phyloP scores from a whole-genome alignment of 92 coral and sea anemone genomes.

The Epizoanthus illoricatus region DNA sequence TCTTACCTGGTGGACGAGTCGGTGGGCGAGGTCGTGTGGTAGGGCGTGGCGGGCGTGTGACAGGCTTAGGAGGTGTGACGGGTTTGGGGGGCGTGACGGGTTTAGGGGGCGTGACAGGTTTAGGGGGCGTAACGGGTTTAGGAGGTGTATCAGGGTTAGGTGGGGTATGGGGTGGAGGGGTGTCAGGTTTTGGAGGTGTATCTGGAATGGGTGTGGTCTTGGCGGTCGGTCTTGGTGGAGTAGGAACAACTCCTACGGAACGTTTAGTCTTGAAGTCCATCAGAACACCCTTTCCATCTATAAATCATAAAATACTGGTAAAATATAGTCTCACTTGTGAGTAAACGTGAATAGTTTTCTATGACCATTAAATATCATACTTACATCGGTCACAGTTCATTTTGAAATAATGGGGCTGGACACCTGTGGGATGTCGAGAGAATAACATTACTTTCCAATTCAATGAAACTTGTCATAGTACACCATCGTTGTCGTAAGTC shows the following conservation, averaged over 20 bases:
- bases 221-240: slow-evolving; percentile 44
- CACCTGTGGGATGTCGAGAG: slow-evolving; percentile 26
- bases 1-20: slow-evolving; percentile 32
- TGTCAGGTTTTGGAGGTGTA: slow-evolving; percentile 29
- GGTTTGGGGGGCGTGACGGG: slow-evolving; percentile 56
- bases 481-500: too few species aligned
- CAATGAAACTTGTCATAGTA: too few species aligned
- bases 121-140: slow-evolving; percentile 42
- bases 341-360: too few species aligned
- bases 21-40: slow-evolving; percentile 29
- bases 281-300: slow-evolving; percentile 73
- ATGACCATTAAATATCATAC: slow-evolving; percentile 12
- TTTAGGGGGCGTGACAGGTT: slow-evolving; percentile 41
- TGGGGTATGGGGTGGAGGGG: slow-evolving; percentile 43
- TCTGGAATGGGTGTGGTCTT: slow-evolving; percentile 16
- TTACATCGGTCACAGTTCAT: slow-evolving; percentile 88
- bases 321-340: too few species aligned
- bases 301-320: not conserved
- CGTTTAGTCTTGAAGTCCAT: slow-evolving; percentile 87
- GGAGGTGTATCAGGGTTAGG: slow-evolving; percentile 45
- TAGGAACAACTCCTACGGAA: slow-evolving; percentile 61
- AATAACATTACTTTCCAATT: not conserved
- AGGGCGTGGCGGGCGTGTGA: slow-evolving; percentile 9
- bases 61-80: slow-evolving; percentile 41
- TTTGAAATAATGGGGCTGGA: slow-evolving; percentile 70